phyloP scores from a whole-genome alignment of 2,888 invertebrate species.

The Lochmaea crataegi region DNA sequence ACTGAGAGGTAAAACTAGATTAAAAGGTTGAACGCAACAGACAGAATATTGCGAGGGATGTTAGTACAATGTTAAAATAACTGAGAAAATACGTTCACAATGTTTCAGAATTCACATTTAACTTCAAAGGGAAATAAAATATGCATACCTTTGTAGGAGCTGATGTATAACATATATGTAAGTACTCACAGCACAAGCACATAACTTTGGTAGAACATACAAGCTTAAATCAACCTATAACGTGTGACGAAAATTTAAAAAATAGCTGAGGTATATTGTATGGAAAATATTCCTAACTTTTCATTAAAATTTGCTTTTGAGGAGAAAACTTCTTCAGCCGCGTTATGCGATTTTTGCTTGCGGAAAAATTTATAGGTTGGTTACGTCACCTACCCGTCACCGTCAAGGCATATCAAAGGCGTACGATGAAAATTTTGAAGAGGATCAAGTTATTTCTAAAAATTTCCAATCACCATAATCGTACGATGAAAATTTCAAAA shows the following conservation, averaged over 20 bases:
- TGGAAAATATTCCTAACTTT: not conserved
- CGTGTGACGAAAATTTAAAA: not conserved
- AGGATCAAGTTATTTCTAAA: too few species aligned
- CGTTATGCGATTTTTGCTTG: too few species aligned
- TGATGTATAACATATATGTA: not conserved
- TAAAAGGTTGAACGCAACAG: not conserved
- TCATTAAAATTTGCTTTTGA: not conserved
- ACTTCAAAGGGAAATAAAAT: not conserved
- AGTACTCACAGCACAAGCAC: not conserved
- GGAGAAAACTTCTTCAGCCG: too few species aligned
- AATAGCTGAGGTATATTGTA: too few species aligned
- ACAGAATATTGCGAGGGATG: not conserved
- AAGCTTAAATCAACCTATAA: not conserved
- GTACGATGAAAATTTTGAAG: not conserved
- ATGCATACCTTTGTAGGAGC: not conserved
- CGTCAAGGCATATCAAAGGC: too few species aligned
- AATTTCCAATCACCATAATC: too few species aligned
- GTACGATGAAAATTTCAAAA: too few species aligned
- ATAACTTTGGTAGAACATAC: not conserved
- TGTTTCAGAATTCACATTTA: not conserved
- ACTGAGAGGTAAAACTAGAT: not conserved
- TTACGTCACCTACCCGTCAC: too few species aligned
- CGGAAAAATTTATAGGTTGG: too few species aligned
- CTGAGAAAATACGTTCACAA: not conserved
- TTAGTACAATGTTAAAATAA: not conserved